A percentile compares a stretch with the other conserved stretches of the same genome.
These are phyloP conservation scores for Melipona beecheii DNA, from an alignment of 2,888 invertebrate species.

Conservation along the genomic window DNA sequence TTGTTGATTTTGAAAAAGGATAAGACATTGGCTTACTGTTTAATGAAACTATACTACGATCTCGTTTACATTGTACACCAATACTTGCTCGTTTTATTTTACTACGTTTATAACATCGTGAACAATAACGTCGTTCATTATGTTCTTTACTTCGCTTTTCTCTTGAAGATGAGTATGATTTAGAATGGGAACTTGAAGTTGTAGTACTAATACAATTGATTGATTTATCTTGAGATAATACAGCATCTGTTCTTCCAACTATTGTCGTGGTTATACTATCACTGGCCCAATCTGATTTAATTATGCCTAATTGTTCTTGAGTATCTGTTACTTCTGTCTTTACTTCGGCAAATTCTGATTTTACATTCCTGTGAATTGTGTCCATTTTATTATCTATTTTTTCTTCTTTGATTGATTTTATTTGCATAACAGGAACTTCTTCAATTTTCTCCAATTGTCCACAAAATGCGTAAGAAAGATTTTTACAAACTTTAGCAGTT, in stretches of 20 bases:
- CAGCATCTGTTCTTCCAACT: slow-evolving; percentile 6
- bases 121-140: slow-evolving; percentile 85
- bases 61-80: slow-evolving; percentile 90
- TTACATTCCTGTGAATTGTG: slow-evolving; percentile 37
- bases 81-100: slow-evolving; percentile 89
- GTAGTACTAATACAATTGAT: slow-evolving; percentile 33
- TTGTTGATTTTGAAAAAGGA: slow-evolving; percentile 72
- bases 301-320: slow-evolving; percentile 24
- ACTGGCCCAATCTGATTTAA: slow-evolving; percentile 50
- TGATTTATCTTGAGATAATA: slow-evolving; percentile 39
- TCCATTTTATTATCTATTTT: slow-evolving; percentile 43
- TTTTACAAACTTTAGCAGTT: slow-evolving; percentile 35
- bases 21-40: slow-evolving; percentile 72
- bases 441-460: slow-evolving; percentile 23
- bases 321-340: slow-evolving; percentile 71
- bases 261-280: slow-evolving; percentile 20
- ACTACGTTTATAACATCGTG: slow-evolving; percentile 89
- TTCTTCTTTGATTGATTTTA: slow-evolving; percentile 35
- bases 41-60: slow-evolving; percentile 82
- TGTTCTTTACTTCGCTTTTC: slow-evolving; percentile 79
- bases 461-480: slow-evolving; percentile 49
- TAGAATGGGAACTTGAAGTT: slow-evolving; percentile 71
- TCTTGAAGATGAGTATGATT: slow-evolving; percentile 73
- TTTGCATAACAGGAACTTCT: slow-evolving; percentile 41
- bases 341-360: slow-evolving; percentile 51